Evolutionary conservation across 37 sponge, comb jelly and placozoan species (phyloP).

Genomic region (Amphimedon queenslandica): DNA sequence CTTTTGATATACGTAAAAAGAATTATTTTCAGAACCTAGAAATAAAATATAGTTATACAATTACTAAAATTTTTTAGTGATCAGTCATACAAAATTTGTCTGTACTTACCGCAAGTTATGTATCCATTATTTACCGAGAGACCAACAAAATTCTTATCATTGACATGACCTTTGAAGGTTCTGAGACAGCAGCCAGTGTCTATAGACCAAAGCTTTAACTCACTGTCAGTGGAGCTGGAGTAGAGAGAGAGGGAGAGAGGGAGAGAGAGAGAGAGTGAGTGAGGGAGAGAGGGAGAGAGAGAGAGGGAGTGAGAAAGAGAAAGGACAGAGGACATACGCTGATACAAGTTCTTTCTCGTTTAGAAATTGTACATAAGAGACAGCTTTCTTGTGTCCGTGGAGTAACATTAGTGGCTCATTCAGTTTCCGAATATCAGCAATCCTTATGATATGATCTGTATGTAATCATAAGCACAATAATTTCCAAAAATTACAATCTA

Average conservation of each 20-base stretch:
- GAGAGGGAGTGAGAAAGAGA: no score
- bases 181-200: constrained; percentile 13
- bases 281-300: no score
- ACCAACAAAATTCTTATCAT: constrained; percentile 95
- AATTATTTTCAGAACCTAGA: constrained; percentile 84
- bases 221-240: constrained; percentile 88
- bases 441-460: constrained; percentile 79
- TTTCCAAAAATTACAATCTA: no score
- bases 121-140: constrained; percentile 54
- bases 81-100: not conserved
- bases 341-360: constrained; percentile 55
- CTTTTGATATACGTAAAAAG: constrained; percentile 67
- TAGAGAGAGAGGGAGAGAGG: no score
- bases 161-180: constrained; percentile 72
- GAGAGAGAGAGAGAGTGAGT: not conserved
- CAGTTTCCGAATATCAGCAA: constrained; percentile 62
- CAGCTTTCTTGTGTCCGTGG: constrained; percentile 83
- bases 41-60: not conserved
- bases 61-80: not conserved
- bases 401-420: constrained; percentile 25
- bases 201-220: constrained; percentile 74
- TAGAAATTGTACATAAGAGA: constrained; percentile 74
- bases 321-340: constrained; percentile 55
- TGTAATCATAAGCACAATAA: no score
- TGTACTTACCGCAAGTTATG: constrained; percentile 78